Evolutionary conservation across 1,140 invertebrate genomes (phyloP).

Genomic region (Drosophila orena): DNA sequence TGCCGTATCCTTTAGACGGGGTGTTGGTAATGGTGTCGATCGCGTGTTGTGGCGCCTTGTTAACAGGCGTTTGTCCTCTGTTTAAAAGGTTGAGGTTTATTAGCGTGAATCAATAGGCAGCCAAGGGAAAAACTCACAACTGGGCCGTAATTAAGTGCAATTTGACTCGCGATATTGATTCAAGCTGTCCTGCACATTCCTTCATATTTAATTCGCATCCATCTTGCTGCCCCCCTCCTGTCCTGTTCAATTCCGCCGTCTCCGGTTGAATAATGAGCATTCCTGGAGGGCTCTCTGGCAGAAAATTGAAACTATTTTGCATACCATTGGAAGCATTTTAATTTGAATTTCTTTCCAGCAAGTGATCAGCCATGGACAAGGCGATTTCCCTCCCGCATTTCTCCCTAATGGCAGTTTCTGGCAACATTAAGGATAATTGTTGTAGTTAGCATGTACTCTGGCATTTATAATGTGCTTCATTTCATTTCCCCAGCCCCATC

Average conservation of each 20-base stretch:
- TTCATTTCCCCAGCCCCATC: slow-evolving; percentile 16
- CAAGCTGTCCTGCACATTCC: slow-evolving; percentile 28
- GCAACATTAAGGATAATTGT: slow-evolving; percentile 82
- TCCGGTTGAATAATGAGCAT: slow-evolving; percentile 72
- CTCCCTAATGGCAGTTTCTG: slow-evolving; percentile 70
- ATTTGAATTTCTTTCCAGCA: slow-evolving; percentile 80
- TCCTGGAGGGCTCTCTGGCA: slow-evolving; percentile 54
- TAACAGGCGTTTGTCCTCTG: slow-evolving; percentile 76
- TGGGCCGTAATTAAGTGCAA: slow-evolving; percentile 70
- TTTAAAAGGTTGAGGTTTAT: slow-evolving; percentile 50
- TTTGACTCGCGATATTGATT: slow-evolving; percentile 63
- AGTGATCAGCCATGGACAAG: slow-evolving; percentile 63
- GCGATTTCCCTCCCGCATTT: slow-evolving; percentile 11
- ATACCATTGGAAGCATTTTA: slow-evolving; percentile 78
- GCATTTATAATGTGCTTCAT: slow-evolving; percentile 82
- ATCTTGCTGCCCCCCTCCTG: neutral
- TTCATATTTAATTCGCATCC: slow-evolving; percentile 10
- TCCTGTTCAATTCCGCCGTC: slow-evolving; percentile 19
- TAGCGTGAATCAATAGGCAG: slow-evolving; percentile 75
- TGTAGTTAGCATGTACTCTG: slow-evolving; percentile 81
- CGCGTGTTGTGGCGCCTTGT: slow-evolving; percentile 65
- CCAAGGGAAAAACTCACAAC: slow-evolving; percentile 14
- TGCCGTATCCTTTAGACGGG: slow-evolving; percentile 11
- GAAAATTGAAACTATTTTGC: slow-evolving; percentile 82
- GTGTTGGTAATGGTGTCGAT: slow-evolving; percentile 47